Conservation (phyloP, 1,140 invertebrate genomes). For the Pseudomyrmex flavicornis region DNA sequence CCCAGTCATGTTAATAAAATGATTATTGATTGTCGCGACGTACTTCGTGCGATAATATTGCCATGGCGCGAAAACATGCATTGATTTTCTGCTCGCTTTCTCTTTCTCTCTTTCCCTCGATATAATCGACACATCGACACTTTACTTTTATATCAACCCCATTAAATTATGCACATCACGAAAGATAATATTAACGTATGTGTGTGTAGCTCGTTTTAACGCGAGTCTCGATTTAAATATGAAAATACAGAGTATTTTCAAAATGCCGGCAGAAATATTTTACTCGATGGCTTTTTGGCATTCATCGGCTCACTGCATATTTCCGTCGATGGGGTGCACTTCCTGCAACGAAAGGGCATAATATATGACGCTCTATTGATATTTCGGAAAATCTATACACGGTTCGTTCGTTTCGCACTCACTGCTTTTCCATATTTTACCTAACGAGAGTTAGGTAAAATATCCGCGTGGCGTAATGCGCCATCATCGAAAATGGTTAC, state of each 20-base stretch:
- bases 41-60: constrained; percentile 13
- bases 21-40: constrained; percentile 48
- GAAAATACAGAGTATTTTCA: constrained; percentile 21
- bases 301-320: constrained; percentile 56
- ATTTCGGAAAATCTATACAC: constrained; percentile 56
- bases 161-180: neutral
- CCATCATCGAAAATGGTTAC: constrained; percentile 55
- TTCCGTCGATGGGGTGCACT: constrained; percentile 50
- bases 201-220: neutral
- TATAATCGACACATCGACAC: neutral
- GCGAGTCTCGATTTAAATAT: constrained; percentile 19
- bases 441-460: constrained; percentile 22
- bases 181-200: constrained; percentile 10
- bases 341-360: constrained; percentile 58
- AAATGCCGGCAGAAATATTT: constrained; percentile 44
- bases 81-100: neutral
- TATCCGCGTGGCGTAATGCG: constrained; percentile 31
- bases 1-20: constrained; percentile 29
- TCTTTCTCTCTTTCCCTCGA: neutral
- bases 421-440: constrained; percentile 56
- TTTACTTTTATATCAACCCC: neutral
- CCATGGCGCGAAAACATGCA: neutral
- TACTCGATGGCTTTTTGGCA: constrained; percentile 53
- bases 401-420: constrained; percentile 47
- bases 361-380: constrained; percentile 54